Conservation (phyloP, 2,113 vertebrate genomes). For the Protobothrops flavoviridis region DNA sequence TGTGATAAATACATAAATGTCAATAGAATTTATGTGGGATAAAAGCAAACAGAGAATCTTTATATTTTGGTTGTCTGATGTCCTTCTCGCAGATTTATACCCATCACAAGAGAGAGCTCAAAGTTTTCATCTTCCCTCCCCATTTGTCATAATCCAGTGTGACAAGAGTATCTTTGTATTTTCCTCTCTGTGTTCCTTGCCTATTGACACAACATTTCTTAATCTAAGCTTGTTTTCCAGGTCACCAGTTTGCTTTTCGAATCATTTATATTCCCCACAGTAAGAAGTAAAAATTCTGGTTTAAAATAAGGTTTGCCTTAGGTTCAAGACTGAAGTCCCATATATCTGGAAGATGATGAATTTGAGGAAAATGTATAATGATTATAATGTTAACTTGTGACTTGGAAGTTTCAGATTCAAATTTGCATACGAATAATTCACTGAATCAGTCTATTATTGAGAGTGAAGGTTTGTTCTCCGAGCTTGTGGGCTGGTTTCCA, state of each 20-base stretch:
- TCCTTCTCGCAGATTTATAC: background rate
- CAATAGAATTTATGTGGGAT: background rate
- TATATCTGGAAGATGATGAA: background rate
- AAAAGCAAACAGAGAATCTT: background rate
- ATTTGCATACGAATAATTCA: background rate
- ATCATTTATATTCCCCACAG: slow-evolving; percentile 7
- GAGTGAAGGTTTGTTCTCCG: too few species aligned
- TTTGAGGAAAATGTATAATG: background rate
- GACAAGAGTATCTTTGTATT: slow-evolving; percentile 36
- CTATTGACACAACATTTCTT: background rate
- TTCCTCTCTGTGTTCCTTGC: background rate
- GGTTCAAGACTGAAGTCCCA: background rate
- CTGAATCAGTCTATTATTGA: background rate
- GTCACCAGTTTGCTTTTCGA: slow-evolving; percentile 27
- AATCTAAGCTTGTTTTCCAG: slow-evolving; percentile 34
- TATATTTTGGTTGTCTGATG: background rate
- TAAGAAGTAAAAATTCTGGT: background rate
- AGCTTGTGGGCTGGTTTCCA: too few species aligned
- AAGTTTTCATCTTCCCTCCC: slow-evolving; percentile 19
- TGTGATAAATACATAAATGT: slow-evolving; percentile 1
- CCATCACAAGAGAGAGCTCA: background rate
- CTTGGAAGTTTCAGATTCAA: background rate
- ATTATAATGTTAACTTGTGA: background rate
- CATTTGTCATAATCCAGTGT: slow-evolving; percentile 1
- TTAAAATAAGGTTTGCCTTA: background rate